These are phyloP conservation scores for Parauchenoglanis ngamensis DNA, from an alignment of 2,797 vertebrate species.

Conservation along the genomic window DNA sequence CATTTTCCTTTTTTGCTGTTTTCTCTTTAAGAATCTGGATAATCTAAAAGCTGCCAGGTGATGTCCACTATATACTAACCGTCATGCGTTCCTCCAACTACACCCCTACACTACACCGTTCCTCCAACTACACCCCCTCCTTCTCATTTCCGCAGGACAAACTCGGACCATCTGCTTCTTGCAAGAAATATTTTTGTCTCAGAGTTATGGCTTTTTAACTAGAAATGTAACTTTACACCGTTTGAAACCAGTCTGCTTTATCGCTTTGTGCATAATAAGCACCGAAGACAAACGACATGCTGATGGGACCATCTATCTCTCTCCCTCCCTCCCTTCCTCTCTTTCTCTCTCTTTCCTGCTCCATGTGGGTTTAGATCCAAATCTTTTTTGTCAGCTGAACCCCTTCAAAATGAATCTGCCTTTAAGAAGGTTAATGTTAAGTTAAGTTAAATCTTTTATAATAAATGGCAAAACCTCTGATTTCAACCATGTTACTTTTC, in stretches of 20 bases:
- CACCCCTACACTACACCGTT: background rate
- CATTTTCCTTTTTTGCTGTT: background rate
- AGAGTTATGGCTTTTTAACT: slow-evolving; percentile 38
- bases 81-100: background rate
- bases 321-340: slow-evolving; percentile 23
- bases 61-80: background rate
- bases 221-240: slow-evolving; percentile 42
- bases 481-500: background rate
- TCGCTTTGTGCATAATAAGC: slow-evolving; percentile 35
- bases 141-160: background rate
- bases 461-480: background rate
- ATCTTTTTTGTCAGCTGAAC: background rate
- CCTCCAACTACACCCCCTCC: background rate
- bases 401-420: background rate
- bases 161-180: slow-evolving; percentile 37
- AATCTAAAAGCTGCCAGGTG: background rate
- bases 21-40: slow-evolving; percentile 4
- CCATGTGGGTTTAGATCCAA: background rate
- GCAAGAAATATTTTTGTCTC: background rate
- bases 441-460: background rate
- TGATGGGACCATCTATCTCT: slow-evolving; percentile 55
- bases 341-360: slow-evolving; percentile 7
- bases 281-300: slow-evolving; percentile 59
- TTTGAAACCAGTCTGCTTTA: slow-evolving; percentile 35
- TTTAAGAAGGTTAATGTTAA: background rate